A percentile compares a stretch with the other conserved stretches of the same genome.
phyloP scores from a whole-genome alignment of 2,888 invertebrate species.

The Neuroscelio doddi region DNA sequence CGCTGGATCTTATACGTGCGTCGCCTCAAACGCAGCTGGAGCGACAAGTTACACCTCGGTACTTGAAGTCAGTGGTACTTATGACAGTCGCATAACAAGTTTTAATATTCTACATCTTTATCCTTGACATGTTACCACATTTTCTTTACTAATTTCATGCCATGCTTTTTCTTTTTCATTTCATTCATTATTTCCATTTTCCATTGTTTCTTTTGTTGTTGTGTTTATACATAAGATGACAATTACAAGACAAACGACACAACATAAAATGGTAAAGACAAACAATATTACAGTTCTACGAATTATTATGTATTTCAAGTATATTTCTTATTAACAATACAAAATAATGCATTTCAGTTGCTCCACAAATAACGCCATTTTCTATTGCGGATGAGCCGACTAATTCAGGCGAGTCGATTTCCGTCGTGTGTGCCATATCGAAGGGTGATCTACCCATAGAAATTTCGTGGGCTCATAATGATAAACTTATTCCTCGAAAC shows the following conservation, averaged over 20 bases:
- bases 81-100: background rate
- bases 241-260: too few species aligned
- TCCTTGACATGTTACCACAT: too few species aligned
- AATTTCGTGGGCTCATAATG: conserved; percentile 69
- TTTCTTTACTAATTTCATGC: too few species aligned
- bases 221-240: background rate
- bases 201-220: background rate
- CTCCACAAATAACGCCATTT: conserved; percentile 82
- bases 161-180: conserved; percentile 5
- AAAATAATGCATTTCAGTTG: conserved; percentile 75
- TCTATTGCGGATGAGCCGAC: conserved; percentile 83
- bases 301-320: too few species aligned
- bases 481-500: conserved; percentile 62
- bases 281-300: too few species aligned
- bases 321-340: too few species aligned
- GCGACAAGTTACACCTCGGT: conserved; percentile 55
- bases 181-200: background rate
- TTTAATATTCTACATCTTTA: too few species aligned
- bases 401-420: conserved; percentile 85
- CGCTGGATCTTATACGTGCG: conserved; percentile 82
- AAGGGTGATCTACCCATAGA: conserved; percentile 86
- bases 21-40: conserved; percentile 76
- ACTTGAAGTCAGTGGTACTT: conserved; percentile 63
- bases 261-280: too few species aligned
- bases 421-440: conserved; percentile 81